A percentile compares a stretch with the other conserved stretches of the same genome.
Conservation (phyloP, 2,888 invertebrate genomes). For the Steinernema carpocapsae region DNA sequence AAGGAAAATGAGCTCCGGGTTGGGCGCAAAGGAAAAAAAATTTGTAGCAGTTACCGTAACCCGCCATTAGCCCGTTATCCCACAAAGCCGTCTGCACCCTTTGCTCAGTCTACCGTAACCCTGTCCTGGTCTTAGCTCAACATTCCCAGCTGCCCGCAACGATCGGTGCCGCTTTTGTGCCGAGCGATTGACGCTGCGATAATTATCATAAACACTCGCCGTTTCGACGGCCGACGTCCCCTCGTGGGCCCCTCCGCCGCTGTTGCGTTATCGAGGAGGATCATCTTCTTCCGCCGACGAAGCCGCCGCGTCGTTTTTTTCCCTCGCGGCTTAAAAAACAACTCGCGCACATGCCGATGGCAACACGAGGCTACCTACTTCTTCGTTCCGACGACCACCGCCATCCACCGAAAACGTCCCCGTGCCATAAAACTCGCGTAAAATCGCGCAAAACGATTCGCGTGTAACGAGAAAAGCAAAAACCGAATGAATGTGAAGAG, state of each 20-base stretch:
- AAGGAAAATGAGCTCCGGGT: too few relatives aligned
- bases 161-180: neutral
- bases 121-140: too few relatives aligned
- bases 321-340: neutral
- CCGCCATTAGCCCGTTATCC: too few relatives aligned
- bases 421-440: slow-evolving; percentile 30
- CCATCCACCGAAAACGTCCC: too few relatives aligned
- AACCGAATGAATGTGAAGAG: neutral
- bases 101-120: too few relatives aligned
- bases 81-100: too few relatives aligned
- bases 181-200: too few relatives aligned
- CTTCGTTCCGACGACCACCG: neutral
- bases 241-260: neutral
- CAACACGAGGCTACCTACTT: neutral
- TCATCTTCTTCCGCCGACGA: too few relatives aligned
- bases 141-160: neutral
- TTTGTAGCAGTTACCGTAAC: too few relatives aligned
- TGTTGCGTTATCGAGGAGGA: neutral
- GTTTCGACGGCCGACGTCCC: too few relatives aligned
- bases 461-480: neutral
- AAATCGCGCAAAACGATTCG: slow-evolving; percentile 20
- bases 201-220: neutral
- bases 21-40: too few relatives aligned
- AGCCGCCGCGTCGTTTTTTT: too few relatives aligned
- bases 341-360: neutral